A percentile compares a stretch with the other conserved stretches of the same genome.
phyloP scores from a whole-genome alignment of 2,797 vertebrate genomes.

The Poecilia gillii region DNA sequence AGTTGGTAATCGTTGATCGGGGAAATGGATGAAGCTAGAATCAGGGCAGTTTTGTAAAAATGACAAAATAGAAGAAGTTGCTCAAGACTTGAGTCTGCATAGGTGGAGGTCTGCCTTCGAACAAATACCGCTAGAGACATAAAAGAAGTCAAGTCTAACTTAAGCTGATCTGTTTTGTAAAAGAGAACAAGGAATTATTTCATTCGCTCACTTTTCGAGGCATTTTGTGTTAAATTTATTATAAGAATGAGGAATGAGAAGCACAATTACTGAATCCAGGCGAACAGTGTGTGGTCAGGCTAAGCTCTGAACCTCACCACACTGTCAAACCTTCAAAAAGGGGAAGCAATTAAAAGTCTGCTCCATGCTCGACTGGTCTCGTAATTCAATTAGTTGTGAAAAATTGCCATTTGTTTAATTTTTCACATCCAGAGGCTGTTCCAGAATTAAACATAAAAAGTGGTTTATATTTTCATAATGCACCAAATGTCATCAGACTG shows the following conservation, averaged over 20 bases:
- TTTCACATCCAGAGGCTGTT: not conserved
- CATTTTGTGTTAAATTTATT: not conserved
- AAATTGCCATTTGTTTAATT: conserved; percentile 1
- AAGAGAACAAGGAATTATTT: not conserved
- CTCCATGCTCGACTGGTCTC: not conserved
- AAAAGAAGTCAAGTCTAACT: not conserved
- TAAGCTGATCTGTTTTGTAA: not conserved
- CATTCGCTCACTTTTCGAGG: not conserved
- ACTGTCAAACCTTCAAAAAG: conserved; percentile 27
- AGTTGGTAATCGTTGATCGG: not conserved
- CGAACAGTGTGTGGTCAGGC: conserved; percentile 7
- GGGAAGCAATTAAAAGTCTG: not conserved
- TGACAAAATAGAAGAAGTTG: not conserved
- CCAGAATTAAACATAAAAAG: not conserved
- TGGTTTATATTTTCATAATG: not conserved
- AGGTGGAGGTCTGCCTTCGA: not conserved
- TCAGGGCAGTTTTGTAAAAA: not conserved
- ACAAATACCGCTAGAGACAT: not conserved
- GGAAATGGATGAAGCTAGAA: not conserved
- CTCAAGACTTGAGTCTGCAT: not conserved
- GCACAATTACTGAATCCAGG: not conserved
- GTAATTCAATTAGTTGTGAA: not conserved
- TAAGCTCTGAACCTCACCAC: conserved; percentile 38
- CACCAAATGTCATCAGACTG: conserved; percentile 6
- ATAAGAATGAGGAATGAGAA: not conserved